Evolutionary conservation across 2,113 vertebrate species (phyloP).

Genomic region (Turnix velox): DNA sequence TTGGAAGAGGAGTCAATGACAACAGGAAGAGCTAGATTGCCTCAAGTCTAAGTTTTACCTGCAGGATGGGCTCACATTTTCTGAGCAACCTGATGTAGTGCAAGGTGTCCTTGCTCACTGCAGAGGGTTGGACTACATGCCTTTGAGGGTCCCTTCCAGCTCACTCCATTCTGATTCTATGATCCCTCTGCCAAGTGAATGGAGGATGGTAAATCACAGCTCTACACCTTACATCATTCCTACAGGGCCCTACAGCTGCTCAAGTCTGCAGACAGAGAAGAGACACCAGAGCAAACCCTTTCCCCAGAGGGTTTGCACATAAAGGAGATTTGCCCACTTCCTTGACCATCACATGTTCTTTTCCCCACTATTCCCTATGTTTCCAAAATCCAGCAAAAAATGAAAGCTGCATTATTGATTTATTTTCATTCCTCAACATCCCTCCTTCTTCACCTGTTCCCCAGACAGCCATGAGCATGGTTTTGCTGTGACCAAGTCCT

Average conservation of each 20-base stretch:
- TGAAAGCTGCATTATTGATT: background rate
- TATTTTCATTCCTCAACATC: background rate
- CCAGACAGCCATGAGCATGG: background rate
- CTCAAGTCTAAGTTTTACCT: too few relatives aligned
- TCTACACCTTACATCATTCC: background rate
- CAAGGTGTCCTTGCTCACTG: too few relatives aligned
- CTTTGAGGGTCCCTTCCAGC: too few relatives aligned
- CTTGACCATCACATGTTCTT: background rate
- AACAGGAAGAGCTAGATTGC: too few relatives aligned
- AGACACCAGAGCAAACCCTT: background rate
- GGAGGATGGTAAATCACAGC: background rate
- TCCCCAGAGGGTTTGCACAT: background rate
- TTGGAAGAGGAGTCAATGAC: too few relatives aligned
- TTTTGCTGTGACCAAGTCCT: background rate
- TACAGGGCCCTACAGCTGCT: background rate
- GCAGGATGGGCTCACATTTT: too few relatives aligned
- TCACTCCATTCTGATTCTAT: too few relatives aligned
- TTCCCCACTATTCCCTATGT: background rate
- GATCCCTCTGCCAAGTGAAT: accelerated
- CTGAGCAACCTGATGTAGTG: too few relatives aligned
- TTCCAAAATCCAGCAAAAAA: background rate
- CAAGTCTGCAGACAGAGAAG: background rate
- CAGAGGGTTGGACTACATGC: too few relatives aligned
- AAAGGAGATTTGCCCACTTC: background rate
- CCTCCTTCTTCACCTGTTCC: background rate